Base-by-base conservation (phyloP, 2,888 invertebrate species). In the Lycocerus yunnanus region DNA sequence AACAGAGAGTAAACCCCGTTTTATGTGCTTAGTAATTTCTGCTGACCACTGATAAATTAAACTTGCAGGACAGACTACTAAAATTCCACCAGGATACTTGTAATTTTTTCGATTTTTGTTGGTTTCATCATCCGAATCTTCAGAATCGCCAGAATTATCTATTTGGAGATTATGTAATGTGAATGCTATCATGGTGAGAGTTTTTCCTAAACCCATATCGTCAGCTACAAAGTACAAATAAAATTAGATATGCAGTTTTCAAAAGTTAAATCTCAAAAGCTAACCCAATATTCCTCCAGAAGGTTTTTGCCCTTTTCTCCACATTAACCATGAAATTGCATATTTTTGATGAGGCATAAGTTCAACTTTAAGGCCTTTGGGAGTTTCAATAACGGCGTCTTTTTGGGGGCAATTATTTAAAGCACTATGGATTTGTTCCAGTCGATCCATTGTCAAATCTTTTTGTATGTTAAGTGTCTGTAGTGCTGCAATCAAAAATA, bases 51-150 rank as follows among this genome's bases (percentile, higher is more conserved):
- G 98, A 80, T 93, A 91, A 72, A 98, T 88, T 66, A 99, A 90
- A 61, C 96, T 96, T 2, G 98, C 97, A 0, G 98, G 98, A 82
- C 97, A 97, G 1, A 99, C 91, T 0, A 99, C 93, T n/a, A 99
- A 88, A 0, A 95, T 96, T 15, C 94, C 93, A 11, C 94, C 95
- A 43, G 75, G 73, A 71, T 80, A 82, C 70, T 82, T 83, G 13
- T 63, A 20, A 18, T n/a, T 20, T 3, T 18, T 63, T 18, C 61
- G 16, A 63, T n/a, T 63, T 72, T 78, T 27, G 72, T 79, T 76
- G 68, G 84, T 74, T 15, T 81, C 79, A 5, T 84, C 81, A 21
- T 81, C 81, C 14, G 83, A 84, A 13, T 83, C 82, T 3, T 81
- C 79, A 4, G 16, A 16, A 63, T 82, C 86, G 4, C 88, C 86